A percentile compares a stretch with the other conserved stretches of the same genome.
Evolutionary conservation across 2,888 invertebrate genomes (phyloP).

Genomic region (Trichopria drosophilae): DNA sequence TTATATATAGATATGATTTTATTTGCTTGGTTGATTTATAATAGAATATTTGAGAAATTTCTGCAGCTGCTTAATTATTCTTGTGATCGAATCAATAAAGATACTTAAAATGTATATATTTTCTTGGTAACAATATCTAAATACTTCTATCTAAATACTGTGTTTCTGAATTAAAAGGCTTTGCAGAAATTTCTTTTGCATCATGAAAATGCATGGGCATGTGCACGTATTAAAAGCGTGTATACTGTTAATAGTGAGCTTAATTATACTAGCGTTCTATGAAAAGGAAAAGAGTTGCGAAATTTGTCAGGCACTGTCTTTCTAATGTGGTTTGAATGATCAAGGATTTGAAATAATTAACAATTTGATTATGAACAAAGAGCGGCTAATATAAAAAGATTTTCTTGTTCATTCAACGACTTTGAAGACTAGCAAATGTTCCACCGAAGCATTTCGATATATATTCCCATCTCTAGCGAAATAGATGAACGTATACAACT

Average conservation of each 20-base stretch:
- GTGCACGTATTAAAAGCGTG: conserved; percentile 47
- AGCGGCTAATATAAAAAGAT: conserved; percentile 1
- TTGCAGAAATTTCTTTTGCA: conserved; percentile 44
- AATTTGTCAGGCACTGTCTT: conserved; percentile 33
- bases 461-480: conserved; percentile 37
- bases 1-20: too few relatives aligned
- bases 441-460: conserved; percentile 51
- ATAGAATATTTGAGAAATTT: conserved; percentile 30
- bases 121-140: not conserved
- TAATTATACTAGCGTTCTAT: conserved; percentile 50
- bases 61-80: too few relatives aligned
- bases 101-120: too few relatives aligned
- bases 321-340: conserved; percentile 30
- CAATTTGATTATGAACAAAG: conserved; percentile 3
- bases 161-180: too few relatives aligned
- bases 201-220: conserved; percentile 47
- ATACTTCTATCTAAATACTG: too few relatives aligned
- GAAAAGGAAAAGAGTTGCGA: conserved; percentile 35
- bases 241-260: conserved; percentile 60
- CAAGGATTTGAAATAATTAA: conserved; percentile 8
- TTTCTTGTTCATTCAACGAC: conserved; percentile 32
- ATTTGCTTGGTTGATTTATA: too few relatives aligned
- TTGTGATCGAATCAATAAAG: too few relatives aligned
- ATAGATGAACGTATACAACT: conserved; percentile 34
- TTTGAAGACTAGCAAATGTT: conserved; percentile 42